A percentile compares a stretch with the other conserved stretches of the same genome.
Conservation (phyloP, 2,113 vertebrate species). For the Leptobrachium ailaonicum region DNA sequence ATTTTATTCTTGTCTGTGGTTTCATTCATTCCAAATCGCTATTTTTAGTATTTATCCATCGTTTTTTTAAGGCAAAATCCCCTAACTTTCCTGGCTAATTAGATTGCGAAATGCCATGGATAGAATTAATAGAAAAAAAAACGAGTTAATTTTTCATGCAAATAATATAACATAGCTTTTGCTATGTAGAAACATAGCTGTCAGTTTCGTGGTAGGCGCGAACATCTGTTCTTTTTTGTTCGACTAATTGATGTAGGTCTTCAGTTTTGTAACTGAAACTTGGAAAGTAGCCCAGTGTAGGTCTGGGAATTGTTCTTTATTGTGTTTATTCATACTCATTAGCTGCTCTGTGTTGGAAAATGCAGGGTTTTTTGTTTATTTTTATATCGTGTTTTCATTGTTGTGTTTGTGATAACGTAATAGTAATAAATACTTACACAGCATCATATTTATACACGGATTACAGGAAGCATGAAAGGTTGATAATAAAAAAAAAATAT, state of each 20-base stretch:
- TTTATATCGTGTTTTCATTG: no score
- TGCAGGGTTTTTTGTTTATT: no score
- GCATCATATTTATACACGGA: not conserved
- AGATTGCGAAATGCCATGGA: slow-evolving; percentile 27
- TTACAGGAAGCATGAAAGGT: not conserved
- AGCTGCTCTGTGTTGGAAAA: slow-evolving; percentile 3
- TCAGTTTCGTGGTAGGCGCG: slow-evolving; percentile 38
- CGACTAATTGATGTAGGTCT: slow-evolving; percentile 42
- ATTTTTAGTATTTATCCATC: slow-evolving; percentile 12
- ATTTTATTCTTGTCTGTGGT: no score
- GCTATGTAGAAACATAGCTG: slow-evolving; percentile 32
- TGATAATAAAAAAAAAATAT: not conserved
- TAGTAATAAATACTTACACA: not conserved
- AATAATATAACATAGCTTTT: slow-evolving; percentile 23
- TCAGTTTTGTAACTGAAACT: slow-evolving; percentile 35
- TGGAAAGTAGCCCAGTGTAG: slow-evolving; percentile 36
- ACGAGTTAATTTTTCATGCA: slow-evolving; percentile 31
- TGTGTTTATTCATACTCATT: slow-evolving; percentile 39
- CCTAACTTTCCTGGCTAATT: slow-evolving; percentile 21
- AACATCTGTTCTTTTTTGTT: slow-evolving; percentile 50
- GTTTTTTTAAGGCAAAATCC: slow-evolving; percentile 13
- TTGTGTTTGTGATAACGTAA: no score
- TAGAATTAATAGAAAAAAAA: slow-evolving; percentile 15
- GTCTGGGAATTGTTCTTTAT: slow-evolving; percentile 32
- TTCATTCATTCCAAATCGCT: no score